A percentile compares a stretch with the other conserved stretches of the same genome.
Evolutionary conservation across 1,140 invertebrate species (phyloP).

Genomic region (Macrostomum lignano): DNA sequence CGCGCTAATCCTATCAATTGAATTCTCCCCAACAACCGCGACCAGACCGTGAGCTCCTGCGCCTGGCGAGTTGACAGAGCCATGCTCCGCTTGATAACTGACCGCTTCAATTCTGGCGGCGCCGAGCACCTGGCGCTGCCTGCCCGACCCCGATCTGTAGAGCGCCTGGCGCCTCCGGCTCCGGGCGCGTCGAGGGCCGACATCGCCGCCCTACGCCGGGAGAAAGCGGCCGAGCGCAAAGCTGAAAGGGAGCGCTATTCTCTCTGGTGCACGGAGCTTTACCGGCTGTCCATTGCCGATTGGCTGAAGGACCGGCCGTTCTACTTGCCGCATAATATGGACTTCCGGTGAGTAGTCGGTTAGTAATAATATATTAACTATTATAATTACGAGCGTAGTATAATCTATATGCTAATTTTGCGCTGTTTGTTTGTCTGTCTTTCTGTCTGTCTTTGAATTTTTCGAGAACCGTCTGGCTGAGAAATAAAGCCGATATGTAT

Average conservation of each 20-base stretch:
- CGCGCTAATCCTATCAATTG: too few relatives aligned
- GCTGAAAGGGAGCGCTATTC: conserved; percentile 1
- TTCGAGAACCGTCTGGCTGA: too few relatives aligned
- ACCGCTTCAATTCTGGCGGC: not conserved
- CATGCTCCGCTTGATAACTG: not conserved
- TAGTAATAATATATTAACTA: too few relatives aligned
- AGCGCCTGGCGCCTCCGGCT: not conserved
- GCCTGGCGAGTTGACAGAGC: not conserved
- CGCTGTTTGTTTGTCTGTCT: too few relatives aligned
- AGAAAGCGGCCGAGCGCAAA: not conserved
- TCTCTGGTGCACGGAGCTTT: not conserved
- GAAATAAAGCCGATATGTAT: too few relatives aligned
- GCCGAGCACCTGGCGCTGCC: not conserved
- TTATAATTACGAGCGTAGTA: too few relatives aligned
- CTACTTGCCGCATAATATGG: conserved; percentile 92
- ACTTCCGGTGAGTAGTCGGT: too few relatives aligned
- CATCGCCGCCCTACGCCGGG: not conserved
- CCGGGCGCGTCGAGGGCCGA: not conserved
- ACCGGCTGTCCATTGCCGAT: conserved; percentile 6
- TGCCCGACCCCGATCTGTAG: not conserved
- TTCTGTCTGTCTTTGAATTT: too few relatives aligned
- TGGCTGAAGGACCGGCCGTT: conserved; percentile 51
- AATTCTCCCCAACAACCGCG: too few relatives aligned
- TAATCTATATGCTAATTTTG: too few relatives aligned
- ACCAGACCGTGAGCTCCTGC: not conserved